Evolutionary conservation across 2,797 vertebrate species (phyloP), one percentile per base, ranked within the genome.

Genomic region (Lagocephalus sceleratus): DNA sequence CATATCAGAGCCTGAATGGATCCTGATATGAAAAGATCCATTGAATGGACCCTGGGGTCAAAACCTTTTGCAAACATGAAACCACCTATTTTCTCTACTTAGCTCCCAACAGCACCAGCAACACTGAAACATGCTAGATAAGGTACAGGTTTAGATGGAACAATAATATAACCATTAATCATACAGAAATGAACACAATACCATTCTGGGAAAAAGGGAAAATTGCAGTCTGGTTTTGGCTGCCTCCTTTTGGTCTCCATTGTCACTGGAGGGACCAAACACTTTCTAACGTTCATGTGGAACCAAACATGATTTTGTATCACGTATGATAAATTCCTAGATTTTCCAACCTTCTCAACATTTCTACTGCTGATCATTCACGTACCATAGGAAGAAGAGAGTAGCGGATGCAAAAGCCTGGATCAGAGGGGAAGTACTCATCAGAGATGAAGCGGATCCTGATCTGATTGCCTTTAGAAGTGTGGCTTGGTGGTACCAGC

Each of bases 381-480:
- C 93, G 88, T 91, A 98, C 96, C 90, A 83, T 87, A 51, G 88
- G 86, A 45, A 94, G 84, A 44, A 95, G 82, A 42, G 89, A 90
- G 86, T 96, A 99, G 86, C 82, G 94, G 71, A 99, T 92, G 87
- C 93, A 95, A 92, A 99, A 98, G 60, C 97, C 97, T 0, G 97
- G 97, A 79, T 95, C 92, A 2, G 94, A 94, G 43, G 97, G 94
- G 76, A 99, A 96, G 87, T 98, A 99, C 64, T 98, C 94, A 67
- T 99, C 97, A 20, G 97, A 99, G 63, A 92, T 85, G 84, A 99
- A 99, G 79, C 94, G 92, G 77, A 99, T 91, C 69, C 92, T 91
- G 81, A 99, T 91, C 84, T 98, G 95, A 80, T 90, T 94, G 81
- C 94, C 94, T 90, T 93, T 94, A 70, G 96, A 95, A 51, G 90